Evolutionary conservation across 1,140 invertebrate genomes (phyloP), one percentile per base, ranked within the genome.

Genomic region (Aphis gossypii): DNA sequence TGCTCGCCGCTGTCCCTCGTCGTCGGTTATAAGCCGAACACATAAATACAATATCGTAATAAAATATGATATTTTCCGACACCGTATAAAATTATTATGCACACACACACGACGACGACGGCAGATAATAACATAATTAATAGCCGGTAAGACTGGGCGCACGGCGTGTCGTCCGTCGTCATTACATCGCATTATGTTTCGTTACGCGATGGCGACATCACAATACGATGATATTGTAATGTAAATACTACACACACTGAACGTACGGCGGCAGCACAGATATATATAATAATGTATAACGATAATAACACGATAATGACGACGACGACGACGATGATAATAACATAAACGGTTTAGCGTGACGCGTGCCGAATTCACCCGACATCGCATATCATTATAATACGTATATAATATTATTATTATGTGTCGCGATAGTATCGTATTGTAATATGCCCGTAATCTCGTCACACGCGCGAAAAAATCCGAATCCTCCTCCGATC

Each of bases 401-500:
- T 46, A 46, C 11, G 9, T 46, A 11, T 46, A 46, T 46, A 1
- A 46, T 14, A 46, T 46, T 14, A 14, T 46, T 56, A 14, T 46
- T 0, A 7, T 11, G 60, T 76, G n/a, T 76, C 60, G 60, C 54
- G 21, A 46, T 11, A 76, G 7, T 23, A 11, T 41, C 38, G 18
- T 83, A 83, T 41, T 38, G 38, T 83, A 83, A 83, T 35, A 35
- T 83, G 82, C 20, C 20, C 18, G n/a, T 92, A 92, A 93, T 93
- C 92, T 20, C 92, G 92, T 93, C 92, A 93, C 48, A 93, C 92
- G 92, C 92, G 82, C 48, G 82, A 93, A 56, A 93, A 54, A 54
- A 68, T 48, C 48, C 48, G 82, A 84, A 86, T 56, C 76, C 35
- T 56, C 76, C 14, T 56, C 30, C 92, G 30, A 35, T 46, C 41